Evolutionary conservation across 2,888 invertebrate species (phyloP).

Genomic region (Drosophila colorata): DNA sequence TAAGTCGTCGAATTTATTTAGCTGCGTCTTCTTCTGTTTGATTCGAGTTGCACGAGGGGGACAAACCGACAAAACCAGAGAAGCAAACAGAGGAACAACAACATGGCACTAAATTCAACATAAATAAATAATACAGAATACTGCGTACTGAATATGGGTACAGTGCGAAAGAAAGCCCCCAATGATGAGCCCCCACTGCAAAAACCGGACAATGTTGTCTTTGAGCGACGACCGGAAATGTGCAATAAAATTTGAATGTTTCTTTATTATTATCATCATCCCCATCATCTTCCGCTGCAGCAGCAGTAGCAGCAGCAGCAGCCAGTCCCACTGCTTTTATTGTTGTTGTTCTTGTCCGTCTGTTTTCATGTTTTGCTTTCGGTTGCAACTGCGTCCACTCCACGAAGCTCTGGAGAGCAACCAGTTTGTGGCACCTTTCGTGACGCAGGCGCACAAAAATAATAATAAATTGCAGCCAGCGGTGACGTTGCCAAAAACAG

Average conservation of each 20-base stretch:
- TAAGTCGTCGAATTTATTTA: slow-evolving; percentile 33
- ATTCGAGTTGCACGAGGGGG: slow-evolving; percentile 35
- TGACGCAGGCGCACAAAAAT: slow-evolving; percentile 68
- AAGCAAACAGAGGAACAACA: slow-evolving; percentile 25
- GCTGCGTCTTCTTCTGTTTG: slow-evolving; percentile 31
- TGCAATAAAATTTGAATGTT: slow-evolving; percentile 83
- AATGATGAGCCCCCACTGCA: slow-evolving; percentile 38
- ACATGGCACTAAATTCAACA: slow-evolving; percentile 26
- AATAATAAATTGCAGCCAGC: slow-evolving; percentile 70
- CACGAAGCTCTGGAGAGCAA: slow-evolving; percentile 33
- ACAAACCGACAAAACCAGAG: slow-evolving; percentile 40
- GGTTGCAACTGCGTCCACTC: slow-evolving; percentile 52
- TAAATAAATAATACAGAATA: slow-evolving; percentile 41
- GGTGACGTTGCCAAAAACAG: slow-evolving; percentile 78
- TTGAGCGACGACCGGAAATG: slow-evolving; percentile 79
- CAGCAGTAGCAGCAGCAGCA: slow-evolving; percentile 50
- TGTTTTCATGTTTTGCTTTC: slow-evolving; percentile 49
- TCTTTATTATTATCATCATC: slow-evolving; percentile 82
- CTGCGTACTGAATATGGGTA: slow-evolving; percentile 23
- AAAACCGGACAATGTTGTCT: slow-evolving; percentile 37
- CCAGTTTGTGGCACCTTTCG: slow-evolving; percentile 62
- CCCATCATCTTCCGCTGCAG: slow-evolving; percentile 76
- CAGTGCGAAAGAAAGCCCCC: slow-evolving; percentile 33
- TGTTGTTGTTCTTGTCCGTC: slow-evolving; percentile 43
- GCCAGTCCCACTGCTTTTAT: slow-evolving; percentile 45